Base-by-base conservation (phyloP, 1,140 invertebrate species). In the Zaprionus ghesquierei region DNA sequence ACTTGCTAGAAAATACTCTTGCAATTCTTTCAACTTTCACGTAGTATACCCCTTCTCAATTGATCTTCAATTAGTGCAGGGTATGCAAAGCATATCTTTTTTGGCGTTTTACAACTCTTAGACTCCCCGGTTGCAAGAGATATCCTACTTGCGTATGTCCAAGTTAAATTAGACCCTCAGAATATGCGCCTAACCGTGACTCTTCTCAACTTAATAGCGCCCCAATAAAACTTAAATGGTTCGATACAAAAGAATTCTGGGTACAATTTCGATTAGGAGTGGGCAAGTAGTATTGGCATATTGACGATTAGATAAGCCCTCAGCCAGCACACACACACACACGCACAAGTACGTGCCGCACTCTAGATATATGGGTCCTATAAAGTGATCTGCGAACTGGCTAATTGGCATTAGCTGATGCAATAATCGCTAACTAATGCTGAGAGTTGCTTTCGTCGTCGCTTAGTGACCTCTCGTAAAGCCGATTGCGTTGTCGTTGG, bases 281-380 rank as follows among this genome's bases (percentile, higher is more conserved):
- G 0, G 51, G 22, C 41, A 62, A 55, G 85, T 63, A 78, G 64
- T 49, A 76, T 69, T 76, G 5, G 25, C 9, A 25, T 51, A 51
- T 27, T 46, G 23, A 22, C 20, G 61, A 86, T 86, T 76, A 86
- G 82, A 86, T 86, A 86, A 81, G 62, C 50, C 29, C 22, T 38
- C 5, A 25, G 27, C n/a, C n/a, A n/a, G n/a, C n/a, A n/a, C n/a
- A n/a, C 18, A 27, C 31, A 38, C 35, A 6, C 31, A 33, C 31
- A 4, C 3, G 3, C 3, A 12, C 0, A 38, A 15, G 8, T 46
- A 46, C 41, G 22, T 59, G 23, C 31, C 56, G 1, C 25, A 49
- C 25, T 44, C 10, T 22, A 35, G 27, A 46, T 46, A 46, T 49
- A 18, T 31, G 22, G 20, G 33, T 1, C 22, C 20, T 9, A 69